These are phyloP conservation scores for Bicyclus anynana DNA, from an alignment of 1,140 invertebrate species.

Conservation along the genomic window DNA sequence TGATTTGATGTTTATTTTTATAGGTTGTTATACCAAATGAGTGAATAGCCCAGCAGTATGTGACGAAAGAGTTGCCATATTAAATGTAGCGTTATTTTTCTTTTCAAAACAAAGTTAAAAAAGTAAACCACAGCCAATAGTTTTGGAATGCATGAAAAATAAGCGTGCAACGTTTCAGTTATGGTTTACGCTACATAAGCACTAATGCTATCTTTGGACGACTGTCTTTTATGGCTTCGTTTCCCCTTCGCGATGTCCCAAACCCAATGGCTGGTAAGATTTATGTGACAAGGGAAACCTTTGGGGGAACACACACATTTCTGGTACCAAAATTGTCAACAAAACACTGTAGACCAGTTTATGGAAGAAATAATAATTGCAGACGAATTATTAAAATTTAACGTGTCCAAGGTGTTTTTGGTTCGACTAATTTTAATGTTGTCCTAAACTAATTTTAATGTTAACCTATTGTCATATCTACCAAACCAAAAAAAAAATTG, in stretches of 20 bases:
- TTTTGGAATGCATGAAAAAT: constrained; percentile 8
- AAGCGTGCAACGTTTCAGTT: constrained; percentile 28
- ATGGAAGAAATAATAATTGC: no score
- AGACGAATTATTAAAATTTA: no score
- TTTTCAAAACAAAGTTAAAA: constrained; percentile 5
- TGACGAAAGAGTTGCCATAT: no score
- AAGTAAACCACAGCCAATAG: neutral
- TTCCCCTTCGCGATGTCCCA: constrained; percentile 32
- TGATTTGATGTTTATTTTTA: no score
- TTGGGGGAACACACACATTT: constrained; percentile 20
- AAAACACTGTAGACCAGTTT: neutral
- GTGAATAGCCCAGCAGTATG: no score
- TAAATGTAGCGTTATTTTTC: no score
- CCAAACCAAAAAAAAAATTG: no score
- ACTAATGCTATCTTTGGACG: constrained; percentile 39
- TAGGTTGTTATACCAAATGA: no score
- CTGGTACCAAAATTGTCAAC: neutral
- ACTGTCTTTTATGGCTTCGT: constrained; percentile 46
- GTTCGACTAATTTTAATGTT: no score
- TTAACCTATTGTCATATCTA: no score
- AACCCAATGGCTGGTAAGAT: constrained; percentile 34
- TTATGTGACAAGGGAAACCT: constrained; percentile 36
- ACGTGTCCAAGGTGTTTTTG: no score
- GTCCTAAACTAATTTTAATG: no score
- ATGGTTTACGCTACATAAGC: constrained; percentile 25